phyloP scores from a whole-genome alignment of 2,888 invertebrate genomes.

The Gortyna flavago region DNA sequence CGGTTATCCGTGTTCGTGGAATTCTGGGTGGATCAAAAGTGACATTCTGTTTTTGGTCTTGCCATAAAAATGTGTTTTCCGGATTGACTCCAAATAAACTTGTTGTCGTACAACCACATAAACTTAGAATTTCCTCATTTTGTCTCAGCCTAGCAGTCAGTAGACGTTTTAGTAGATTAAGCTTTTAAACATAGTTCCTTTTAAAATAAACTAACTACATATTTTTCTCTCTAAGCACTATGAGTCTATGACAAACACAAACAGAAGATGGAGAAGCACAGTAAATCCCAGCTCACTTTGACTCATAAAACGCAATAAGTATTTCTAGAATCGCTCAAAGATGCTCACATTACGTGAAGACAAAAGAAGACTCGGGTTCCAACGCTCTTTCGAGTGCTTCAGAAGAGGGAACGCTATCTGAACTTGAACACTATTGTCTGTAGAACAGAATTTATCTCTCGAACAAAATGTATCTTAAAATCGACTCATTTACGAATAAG shows the following conservation, averaged over 20 bases:
- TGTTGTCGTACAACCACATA: background rate
- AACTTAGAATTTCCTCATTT: background rate
- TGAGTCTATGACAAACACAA: background rate
- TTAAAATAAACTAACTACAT: background rate
- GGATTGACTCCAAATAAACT: background rate
- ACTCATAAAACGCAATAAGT: slow-evolving; percentile 54
- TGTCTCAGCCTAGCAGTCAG: background rate
- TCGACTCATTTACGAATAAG: slow-evolving; percentile 49
- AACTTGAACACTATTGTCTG: slow-evolving; percentile 46
- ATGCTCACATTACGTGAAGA: slow-evolving; percentile 56
- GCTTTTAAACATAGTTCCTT: no score
- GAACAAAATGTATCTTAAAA: slow-evolving; percentile 33
- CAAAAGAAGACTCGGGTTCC: slow-evolving; percentile 60
- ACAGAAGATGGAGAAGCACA: slow-evolving; percentile 31
- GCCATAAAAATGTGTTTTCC: slow-evolving; percentile 21
- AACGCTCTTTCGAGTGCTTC: slow-evolving; percentile 41
- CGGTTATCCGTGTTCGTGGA: slow-evolving; percentile 30
- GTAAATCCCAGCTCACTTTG: slow-evolving; percentile 37
- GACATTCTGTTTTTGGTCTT: slow-evolving; percentile 16
- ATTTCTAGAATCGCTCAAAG: slow-evolving; percentile 57
- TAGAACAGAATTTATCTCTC: slow-evolving; percentile 30
- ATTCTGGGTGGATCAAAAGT: slow-evolving; percentile 27
- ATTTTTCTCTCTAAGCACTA: background rate
- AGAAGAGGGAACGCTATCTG: slow-evolving; percentile 38
- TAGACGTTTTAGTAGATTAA: background rate